phyloP scores from a whole-genome alignment of 2,797 vertebrate genomes.

The Eulemur rubriventer region DNA sequence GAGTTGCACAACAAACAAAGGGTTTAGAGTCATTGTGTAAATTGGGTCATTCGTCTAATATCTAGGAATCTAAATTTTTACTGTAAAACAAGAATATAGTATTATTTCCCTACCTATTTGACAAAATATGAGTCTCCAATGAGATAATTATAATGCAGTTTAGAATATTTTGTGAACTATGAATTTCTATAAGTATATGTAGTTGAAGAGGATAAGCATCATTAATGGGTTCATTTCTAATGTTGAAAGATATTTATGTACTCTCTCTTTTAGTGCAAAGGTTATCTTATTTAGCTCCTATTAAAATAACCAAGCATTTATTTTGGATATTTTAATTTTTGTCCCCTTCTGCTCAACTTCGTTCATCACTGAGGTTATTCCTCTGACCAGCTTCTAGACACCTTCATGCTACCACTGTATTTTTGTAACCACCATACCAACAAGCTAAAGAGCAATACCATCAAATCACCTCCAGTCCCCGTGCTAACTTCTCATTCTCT shows the following conservation, averaged over 20 bases:
- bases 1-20: background rate
- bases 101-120: background rate
- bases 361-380: background rate
- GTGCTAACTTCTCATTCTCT: background rate
- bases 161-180: background rate
- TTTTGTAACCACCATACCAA: background rate
- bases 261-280: background rate
- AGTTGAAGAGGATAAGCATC: background rate
- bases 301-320: background rate
- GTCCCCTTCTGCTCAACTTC: background rate
- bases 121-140: background rate
- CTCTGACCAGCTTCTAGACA: background rate
- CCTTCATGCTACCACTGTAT: background rate
- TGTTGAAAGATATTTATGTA: background rate
- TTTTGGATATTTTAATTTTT: background rate
- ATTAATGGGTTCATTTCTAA: background rate
- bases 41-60: background rate
- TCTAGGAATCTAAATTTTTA: background rate
- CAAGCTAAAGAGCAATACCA: background rate
- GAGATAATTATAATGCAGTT: background rate
- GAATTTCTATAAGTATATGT: background rate
- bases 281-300: background rate
- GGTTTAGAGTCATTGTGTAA: background rate
- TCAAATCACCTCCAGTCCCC: background rate
- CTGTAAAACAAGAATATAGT: background rate